phyloP scores from a whole-genome alignment of 2,797 vertebrate genomes.

The Gymnoscopelus microlampas region DNA sequence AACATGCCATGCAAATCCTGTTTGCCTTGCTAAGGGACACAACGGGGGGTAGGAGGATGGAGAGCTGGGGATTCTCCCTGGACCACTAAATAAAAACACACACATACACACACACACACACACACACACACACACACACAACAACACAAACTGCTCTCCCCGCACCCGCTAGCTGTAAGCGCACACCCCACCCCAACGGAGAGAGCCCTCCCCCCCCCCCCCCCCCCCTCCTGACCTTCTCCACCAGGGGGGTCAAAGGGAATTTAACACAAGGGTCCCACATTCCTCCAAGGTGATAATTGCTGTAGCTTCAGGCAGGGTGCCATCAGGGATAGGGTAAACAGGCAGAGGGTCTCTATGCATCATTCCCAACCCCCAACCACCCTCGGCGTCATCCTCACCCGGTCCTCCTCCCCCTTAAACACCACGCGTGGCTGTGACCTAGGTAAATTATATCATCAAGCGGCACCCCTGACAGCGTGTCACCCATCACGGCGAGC shows the following conservation, averaged over 20 bases:
- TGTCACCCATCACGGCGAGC: slow-evolving; percentile 64
- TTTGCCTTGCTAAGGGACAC: slow-evolving; percentile 63
- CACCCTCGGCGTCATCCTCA: slow-evolving; percentile 11
- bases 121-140: slow-evolving; percentile 10
- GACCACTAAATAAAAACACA: slow-evolving; percentile 39
- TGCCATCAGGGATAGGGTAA: slow-evolving; percentile 81
- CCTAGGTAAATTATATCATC: slow-evolving; percentile 74
- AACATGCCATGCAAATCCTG: slow-evolving; percentile 73
- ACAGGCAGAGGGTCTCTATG: slow-evolving; percentile 68
- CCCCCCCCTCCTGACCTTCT: slow-evolving; percentile 78
- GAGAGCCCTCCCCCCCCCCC: slow-evolving; percentile 73
- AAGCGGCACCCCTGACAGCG: slow-evolving; percentile 58
- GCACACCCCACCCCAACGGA: slow-evolving; percentile 44
- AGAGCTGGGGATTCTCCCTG: slow-evolving; percentile 54
- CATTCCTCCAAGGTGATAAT: slow-evolving; percentile 90
- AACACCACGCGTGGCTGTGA: slow-evolving; percentile 67
- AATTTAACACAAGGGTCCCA: slow-evolving; percentile 83
- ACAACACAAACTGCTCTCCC: slow-evolving; percentile 36
- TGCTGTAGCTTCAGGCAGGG: slow-evolving; percentile 82
- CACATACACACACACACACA: slow-evolving; percentile 5
- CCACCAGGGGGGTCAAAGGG: slow-evolving; percentile 83
- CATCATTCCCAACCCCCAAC: slow-evolving; percentile 1
- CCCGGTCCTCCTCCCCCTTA: slow-evolving; percentile 39
- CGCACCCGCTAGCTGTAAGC: slow-evolving; percentile 63
- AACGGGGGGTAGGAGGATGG: slow-evolving; percentile 41